phyloP scores from a whole-genome alignment of 2,888 invertebrate genomes.

The Stegophylla sp. region DNA sequence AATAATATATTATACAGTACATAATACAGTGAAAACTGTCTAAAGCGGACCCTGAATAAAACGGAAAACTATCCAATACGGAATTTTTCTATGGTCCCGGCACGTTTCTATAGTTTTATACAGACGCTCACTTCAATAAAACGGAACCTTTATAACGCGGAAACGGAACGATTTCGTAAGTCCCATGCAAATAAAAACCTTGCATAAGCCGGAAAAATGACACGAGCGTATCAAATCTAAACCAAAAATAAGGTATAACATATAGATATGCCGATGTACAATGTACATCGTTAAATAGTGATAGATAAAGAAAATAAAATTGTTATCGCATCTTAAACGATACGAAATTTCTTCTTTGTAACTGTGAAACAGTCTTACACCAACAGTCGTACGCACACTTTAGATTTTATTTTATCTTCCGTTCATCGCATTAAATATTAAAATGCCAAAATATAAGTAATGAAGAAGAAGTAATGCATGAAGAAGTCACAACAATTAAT shows the following conservation, averaged over 20 bases:
- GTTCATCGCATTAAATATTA: no score
- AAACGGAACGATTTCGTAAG: neutral
- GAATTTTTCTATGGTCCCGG: neutral
- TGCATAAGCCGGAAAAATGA: no score
- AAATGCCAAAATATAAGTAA: no score
- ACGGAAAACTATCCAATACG: constrained; percentile 1
- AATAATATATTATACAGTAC: no score
- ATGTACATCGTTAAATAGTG: no score
- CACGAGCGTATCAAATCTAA: no score
- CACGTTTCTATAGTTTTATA: neutral
- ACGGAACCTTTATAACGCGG: neutral
- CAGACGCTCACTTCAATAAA: neutral
- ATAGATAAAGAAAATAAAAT: no score
- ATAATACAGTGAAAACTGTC: constrained; percentile 1
- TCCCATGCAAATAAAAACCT: neutral
- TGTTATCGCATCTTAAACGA: neutral
- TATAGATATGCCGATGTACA: no score
- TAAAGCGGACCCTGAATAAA: neutral
- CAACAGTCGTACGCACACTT: neutral
- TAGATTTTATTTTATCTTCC: no score
- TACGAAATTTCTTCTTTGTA: constrained; percentile 1
- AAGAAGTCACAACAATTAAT: neutral
- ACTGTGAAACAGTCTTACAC: neutral
- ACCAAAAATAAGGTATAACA: no score
- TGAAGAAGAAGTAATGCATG: neutral